Percentiles rank a stretch among this genome's conserved stretches.
Conservation (phyloP, 2,888 invertebrate genomes). For the Leptinotarsa haldemani region DNA sequence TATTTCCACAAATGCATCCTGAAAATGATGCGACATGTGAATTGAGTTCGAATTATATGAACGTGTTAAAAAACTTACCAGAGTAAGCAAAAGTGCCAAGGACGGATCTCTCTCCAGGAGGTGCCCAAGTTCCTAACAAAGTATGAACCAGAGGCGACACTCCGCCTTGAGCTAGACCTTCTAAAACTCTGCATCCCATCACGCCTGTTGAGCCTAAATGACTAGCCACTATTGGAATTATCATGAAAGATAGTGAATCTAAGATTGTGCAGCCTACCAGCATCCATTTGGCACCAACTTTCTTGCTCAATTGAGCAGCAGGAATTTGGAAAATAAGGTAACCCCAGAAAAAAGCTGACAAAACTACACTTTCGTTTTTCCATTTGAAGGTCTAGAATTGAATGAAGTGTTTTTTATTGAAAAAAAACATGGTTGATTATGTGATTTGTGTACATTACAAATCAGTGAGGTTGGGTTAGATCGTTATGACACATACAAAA, state of each 20-base stretch:
- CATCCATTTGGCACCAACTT: slow-evolving; percentile 80
- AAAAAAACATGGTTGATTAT: no score
- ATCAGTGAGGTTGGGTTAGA: no score
- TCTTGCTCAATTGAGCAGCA: slow-evolving; percentile 77
- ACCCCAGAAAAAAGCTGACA: slow-evolving; percentile 86
- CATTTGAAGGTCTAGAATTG: slow-evolving; percentile 68
- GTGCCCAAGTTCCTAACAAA: slow-evolving; percentile 81
- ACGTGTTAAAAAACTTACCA: slow-evolving; percentile 61
- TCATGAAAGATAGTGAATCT: slow-evolving; percentile 74
- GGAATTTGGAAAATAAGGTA: slow-evolving; percentile 80
- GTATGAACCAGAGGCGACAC: slow-evolving; percentile 80
- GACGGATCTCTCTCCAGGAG: slow-evolving; percentile 76
- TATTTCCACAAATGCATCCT: slow-evolving; percentile 84
- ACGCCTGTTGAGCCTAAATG: slow-evolving; percentile 74
- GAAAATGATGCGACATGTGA: no score
- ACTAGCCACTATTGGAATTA: slow-evolving; percentile 76
- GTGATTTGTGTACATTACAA: no score
- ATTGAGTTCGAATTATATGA: no score
- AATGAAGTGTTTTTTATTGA: no score
- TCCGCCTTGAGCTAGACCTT: slow-evolving; percentile 81
- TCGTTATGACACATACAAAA: no score
- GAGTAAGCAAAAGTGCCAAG: slow-evolving; percentile 77
- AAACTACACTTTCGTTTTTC: slow-evolving; percentile 69
- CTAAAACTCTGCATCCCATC: slow-evolving; percentile 74
- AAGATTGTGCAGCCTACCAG: slow-evolving; percentile 70